Conservation (phyloP, 2,113 vertebrate species). For the Silurus glanis region DNA sequence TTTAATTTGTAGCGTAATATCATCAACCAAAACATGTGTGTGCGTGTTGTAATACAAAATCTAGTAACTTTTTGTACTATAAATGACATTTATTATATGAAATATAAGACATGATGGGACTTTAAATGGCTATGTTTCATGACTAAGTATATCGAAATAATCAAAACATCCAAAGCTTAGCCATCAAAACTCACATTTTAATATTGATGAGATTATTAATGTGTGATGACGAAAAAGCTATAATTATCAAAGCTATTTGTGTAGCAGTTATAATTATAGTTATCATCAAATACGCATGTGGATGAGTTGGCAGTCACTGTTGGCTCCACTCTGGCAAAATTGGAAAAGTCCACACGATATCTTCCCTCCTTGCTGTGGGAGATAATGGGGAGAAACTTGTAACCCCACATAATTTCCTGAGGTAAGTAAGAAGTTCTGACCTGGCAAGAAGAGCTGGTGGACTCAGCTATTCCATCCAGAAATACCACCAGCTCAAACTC, state of each 20-base stretch:
- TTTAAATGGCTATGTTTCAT: not conserved
- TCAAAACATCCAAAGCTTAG: not conserved
- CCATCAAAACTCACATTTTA: slow-evolving; percentile 30
- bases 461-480: slow-evolving; percentile 34
- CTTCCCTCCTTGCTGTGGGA: slow-evolving; percentile 25
- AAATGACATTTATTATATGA: not conserved
- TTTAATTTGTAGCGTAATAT: not conserved
- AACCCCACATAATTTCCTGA: slow-evolving; percentile 42
- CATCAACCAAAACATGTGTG: not conserved
- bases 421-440: slow-evolving; percentile 40
- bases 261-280: not conserved
- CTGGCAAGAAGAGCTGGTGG: slow-evolving; percentile 42
- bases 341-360: slow-evolving; percentile 31
- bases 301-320: not conserved
- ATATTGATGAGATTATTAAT: not conserved
- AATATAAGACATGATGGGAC: not conserved
- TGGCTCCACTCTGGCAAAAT: slow-evolving; percentile 32
- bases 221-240: not conserved
- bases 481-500: slow-evolving; percentile 44
- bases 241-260: slow-evolving; percentile 8
- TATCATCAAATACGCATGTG: not conserved
- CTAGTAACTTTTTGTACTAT: not conserved
- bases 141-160: not conserved
- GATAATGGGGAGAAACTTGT: slow-evolving; percentile 34
- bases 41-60: not conserved